phyloP scores from a whole-genome alignment of 1,140 invertebrate genomes.

The Magallana angulata region DNA sequence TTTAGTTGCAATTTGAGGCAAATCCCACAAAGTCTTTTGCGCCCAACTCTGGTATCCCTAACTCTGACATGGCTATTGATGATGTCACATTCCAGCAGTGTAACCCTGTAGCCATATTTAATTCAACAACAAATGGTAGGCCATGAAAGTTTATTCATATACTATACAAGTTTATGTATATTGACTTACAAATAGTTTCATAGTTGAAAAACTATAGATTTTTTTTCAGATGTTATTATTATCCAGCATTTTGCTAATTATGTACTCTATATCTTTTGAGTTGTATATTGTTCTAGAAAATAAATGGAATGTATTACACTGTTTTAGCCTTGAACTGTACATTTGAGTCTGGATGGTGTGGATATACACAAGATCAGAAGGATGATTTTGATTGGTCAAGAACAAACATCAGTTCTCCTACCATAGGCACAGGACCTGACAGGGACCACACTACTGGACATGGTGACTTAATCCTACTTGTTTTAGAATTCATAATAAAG shows the following conservation, averaged over 20 bases:
- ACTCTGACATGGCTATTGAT: conserved; percentile 73
- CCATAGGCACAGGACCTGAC: conserved; percentile 70
- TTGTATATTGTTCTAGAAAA: too few species aligned
- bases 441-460: conserved; percentile 71
- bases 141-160: too few species aligned
- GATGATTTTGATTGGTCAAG: conserved; percentile 89
- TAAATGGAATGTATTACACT: too few species aligned
- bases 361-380: conserved; percentile 72
- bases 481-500: too few species aligned
- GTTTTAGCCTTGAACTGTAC: conserved; percentile 70
- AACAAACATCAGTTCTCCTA: conserved; percentile 82
- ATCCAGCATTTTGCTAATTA: too few species aligned
- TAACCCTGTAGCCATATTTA: conserved; percentile 59
- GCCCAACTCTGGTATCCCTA: conserved; percentile 47
- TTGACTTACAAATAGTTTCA: too few species aligned
- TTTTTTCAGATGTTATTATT: too few species aligned
- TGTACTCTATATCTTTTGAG: too few species aligned
- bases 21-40: conserved; percentile 59
- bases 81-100: conserved; percentile 72
- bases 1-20: conserved; percentile 68
- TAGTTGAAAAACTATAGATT: too few species aligned
- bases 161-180: too few species aligned
- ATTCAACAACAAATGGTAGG: conserved; percentile 28
- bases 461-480: conserved; percentile 44
- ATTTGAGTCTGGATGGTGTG: conserved; percentile 73